Evolutionary conservation across 2,113 vertebrate genomes (phyloP).

Genomic region (Pandion haliaetus): DNA sequence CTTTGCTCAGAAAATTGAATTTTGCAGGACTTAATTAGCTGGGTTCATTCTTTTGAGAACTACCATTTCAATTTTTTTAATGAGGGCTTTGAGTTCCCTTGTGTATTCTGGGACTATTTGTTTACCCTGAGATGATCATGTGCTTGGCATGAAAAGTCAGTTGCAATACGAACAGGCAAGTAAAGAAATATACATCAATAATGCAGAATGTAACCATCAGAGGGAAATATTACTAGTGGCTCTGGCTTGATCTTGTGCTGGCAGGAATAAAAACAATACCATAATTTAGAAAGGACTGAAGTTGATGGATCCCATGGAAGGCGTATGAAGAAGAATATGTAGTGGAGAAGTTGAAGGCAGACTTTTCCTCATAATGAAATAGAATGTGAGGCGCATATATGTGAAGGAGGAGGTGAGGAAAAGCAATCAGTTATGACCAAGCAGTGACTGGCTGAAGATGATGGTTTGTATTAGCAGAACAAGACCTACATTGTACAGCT

Average conservation of each 20-base stretch:
- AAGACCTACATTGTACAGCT: background rate
- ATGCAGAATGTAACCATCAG: background rate
- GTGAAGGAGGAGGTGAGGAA: background rate
- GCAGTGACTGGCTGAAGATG: background rate
- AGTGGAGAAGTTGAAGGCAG: background rate
- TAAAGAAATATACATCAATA: background rate
- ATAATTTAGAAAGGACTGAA: background rate
- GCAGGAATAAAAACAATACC: background rate
- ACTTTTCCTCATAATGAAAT: background rate
- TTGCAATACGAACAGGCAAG: background rate
- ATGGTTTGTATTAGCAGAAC: background rate
- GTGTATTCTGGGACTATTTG: background rate
- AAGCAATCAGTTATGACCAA: background rate
- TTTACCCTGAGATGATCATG: background rate
- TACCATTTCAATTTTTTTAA: background rate
- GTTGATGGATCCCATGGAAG: background rate
- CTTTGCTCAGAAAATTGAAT: background rate
- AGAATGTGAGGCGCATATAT: background rate
- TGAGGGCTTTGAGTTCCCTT: background rate
- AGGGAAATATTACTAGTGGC: background rate
- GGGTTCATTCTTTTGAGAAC: background rate
- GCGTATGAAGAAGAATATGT: background rate
- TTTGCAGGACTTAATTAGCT: constrained; percentile 19
- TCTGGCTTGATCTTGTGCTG: background rate
- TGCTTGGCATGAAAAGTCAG: background rate